Conservation (phyloP, 2,888 invertebrate species). For the Chrysolina haemoptera region DNA sequence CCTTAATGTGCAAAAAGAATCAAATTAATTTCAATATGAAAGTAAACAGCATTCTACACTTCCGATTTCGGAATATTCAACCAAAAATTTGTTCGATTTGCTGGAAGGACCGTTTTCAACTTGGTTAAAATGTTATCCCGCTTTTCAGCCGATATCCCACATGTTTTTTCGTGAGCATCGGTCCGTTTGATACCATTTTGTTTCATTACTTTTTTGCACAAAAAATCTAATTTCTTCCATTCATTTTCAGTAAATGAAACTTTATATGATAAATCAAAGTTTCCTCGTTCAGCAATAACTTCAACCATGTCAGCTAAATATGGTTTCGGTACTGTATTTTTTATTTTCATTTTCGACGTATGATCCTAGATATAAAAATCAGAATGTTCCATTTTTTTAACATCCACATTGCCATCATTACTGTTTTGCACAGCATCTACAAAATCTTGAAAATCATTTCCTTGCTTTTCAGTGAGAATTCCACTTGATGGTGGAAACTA, state of each 20-base stretch:
- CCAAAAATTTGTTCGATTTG: conserved; percentile 15
- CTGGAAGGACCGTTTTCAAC: conserved; percentile 12
- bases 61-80: not conserved
- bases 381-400: conserved; percentile 30
- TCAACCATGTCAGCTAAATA: conserved; percentile 24
- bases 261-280: conserved; percentile 10
- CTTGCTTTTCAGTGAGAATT: conserved; percentile 32
- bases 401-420: conserved; percentile 31
- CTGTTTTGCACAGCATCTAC: conserved; percentile 36
- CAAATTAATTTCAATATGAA: not conserved
- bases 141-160: conserved; percentile 6
- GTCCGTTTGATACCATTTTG: not conserved
- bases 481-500: conserved; percentile 34
- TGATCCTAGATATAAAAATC: conserved; percentile 33
- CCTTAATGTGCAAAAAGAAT: not conserved
- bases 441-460: conserved; percentile 40
- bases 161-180: not conserved
- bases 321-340: conserved; percentile 10
- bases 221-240: too few species aligned
- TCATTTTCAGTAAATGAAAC: not conserved
- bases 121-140: conserved; percentile 14
- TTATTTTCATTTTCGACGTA: conserved; percentile 12
- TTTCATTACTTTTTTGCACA: not conserved
- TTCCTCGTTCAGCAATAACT: conserved; percentile 5
- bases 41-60: not conserved